These are phyloP conservation scores for Hydraecia micacea DNA, from an alignment of 2,888 invertebrate species.

Conservation along the genomic window DNA sequence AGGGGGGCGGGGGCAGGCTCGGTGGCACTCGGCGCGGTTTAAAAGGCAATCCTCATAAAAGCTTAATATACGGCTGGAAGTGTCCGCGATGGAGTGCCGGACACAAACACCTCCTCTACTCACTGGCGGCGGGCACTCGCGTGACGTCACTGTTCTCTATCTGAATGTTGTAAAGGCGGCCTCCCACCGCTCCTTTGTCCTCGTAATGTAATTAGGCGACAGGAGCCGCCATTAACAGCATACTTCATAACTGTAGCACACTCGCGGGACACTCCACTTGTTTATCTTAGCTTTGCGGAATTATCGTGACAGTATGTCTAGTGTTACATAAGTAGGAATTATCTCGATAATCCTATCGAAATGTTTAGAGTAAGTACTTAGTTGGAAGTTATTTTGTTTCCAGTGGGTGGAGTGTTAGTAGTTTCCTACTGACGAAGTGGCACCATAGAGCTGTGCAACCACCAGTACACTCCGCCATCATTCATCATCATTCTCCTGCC, in stretches of 20 bases:
- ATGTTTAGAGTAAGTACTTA: neutral
- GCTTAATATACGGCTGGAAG: slow-evolving; percentile 66
- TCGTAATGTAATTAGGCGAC: slow-evolving; percentile 40
- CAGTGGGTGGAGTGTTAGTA: neutral
- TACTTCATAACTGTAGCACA: slow-evolving; percentile 22
- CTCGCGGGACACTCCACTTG: slow-evolving; percentile 17
- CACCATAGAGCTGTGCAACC: neutral
- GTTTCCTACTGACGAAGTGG: neutral
- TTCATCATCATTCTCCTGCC: neutral
- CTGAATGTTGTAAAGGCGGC: slow-evolving; percentile 23
- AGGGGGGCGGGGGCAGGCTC: neutral
- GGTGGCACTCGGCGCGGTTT: slow-evolving; percentile 56
- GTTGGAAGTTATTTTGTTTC: neutral
- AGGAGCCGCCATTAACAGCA: slow-evolving; percentile 10
- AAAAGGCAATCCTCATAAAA: slow-evolving; percentile 73
- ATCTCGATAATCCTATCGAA: neutral
- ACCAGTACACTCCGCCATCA: neutral
- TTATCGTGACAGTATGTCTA: neutral
- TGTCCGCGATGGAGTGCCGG: slow-evolving; percentile 55
- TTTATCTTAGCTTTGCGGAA: slow-evolving; percentile 16
- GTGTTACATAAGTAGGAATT: neutral
- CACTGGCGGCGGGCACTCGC: neutral
- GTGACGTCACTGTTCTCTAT: slow-evolving; percentile 43
- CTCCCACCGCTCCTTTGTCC: slow-evolving; percentile 27
- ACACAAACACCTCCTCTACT: slow-evolving; percentile 23